Base-by-base conservation (phyloP, 2,113 vertebrate species). In the Phoxinus phoxinus region DNA sequence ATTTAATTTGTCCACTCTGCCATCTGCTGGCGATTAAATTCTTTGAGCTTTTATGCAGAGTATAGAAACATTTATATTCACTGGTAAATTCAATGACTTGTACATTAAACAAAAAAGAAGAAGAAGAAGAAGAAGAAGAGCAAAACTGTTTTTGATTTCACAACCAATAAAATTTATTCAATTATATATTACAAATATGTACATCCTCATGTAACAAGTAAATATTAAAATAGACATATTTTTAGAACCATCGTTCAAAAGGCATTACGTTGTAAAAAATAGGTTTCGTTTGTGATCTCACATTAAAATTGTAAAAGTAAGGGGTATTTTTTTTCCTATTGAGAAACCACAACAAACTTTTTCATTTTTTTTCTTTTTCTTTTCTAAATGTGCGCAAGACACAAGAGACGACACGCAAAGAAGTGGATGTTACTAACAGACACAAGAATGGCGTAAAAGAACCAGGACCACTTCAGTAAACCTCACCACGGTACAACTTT, bases 131-230 rank as follows among this genome's bases (percentile, higher is more conserved):
- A 21, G 19, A 35, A 56, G 0, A 48, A 77, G 15, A 32, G 27
- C 25, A 56, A 59, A 46, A 67, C 3, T 79, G 21, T 65, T 78
- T 65, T 78, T 88, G 78, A 94, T 94, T 95, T 95, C 94, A 98
- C 97, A 97, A 98, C 97, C 97, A 97, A 98, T 98, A 99, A 97
- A 99, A 98, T 99, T 98, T 99, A 99, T 99, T 99, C 97, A 99
- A 98, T 96, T 96, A 96, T 96, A 91, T 97, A 98, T 99, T 98
- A 99, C 98, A 99, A 94, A 93, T 97, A 98, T 98, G 94, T 96
- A 98, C 97, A 99, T 85, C 92, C 94, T 95, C 93, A 92, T 96
- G 96, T 96, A 95, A 97, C 96, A 96, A 95, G 95, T 96, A 97
- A 97, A 96, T 99, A 99, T 97, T 98, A 99, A 99, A 99, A 99